Base-by-base conservation (phyloP, 1,140 invertebrate genomes). In the Euwallacea fornicatus region DNA sequence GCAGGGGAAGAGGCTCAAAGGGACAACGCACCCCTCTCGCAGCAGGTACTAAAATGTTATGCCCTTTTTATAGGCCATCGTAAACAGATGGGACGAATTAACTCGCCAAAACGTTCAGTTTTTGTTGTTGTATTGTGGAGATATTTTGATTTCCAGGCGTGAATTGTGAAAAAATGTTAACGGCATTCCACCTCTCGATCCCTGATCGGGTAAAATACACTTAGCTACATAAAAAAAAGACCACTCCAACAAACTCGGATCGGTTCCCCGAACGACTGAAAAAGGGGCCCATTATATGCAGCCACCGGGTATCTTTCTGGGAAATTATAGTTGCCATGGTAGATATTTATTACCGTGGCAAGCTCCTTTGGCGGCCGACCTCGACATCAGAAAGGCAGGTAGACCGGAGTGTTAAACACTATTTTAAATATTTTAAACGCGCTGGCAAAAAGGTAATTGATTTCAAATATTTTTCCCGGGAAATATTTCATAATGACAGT, bases 341-440 rank as follows among this genome's bases (percentile, higher is more conserved):
- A 65, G 63, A 65, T 65, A 65, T 65, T 65, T 65, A 65, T 65
- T 53, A 16, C 63, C 61, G 42, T 63, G 61, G 61, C 43, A 21
- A 33, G 33, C 61, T 63, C 43, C 61, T 63, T 63, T 55, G 63
- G 63, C 63, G 63, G 63, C 41, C 63, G 63, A 65, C 63, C 63
- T 55, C 63, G 46, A 50, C 46, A 50, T 50, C 42, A 63, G 42
- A 43, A 65, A 64, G n/a, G 47, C 63, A 65, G 63, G 63, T 65
- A 65, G 63, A 54, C 21, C 63, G 15, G 47, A 54, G 63, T 65
- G 63, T 65, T 65, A 65, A 65, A 65, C 63, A 65, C 63, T 65
- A 65, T 65, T 65, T 65, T 65, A 65, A 65, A 65, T 65, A 65
- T 65, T 65, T 65, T 65, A 65, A 65, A 65, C 63, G 63, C 63